Evolutionary conservation across 2,113 vertebrate species (phyloP), one percentile per base, ranked within the genome.

Genomic region (Podilymbus podiceps): DNA sequence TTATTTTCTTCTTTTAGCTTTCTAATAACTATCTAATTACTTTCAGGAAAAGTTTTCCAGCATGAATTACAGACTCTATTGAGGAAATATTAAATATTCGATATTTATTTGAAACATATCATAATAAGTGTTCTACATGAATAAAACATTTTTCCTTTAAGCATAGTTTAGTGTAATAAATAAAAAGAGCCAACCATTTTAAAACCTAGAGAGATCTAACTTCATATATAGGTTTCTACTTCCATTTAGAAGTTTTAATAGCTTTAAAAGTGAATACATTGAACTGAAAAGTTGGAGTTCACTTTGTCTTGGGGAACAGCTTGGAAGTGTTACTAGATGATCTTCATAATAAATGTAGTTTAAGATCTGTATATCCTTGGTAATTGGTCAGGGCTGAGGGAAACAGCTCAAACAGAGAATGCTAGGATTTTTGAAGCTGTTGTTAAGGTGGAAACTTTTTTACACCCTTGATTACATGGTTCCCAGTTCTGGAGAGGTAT

Each of bases 81-180:
- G 25, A 77, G 35, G 19, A 87, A 83, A 90, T 79, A 80, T 44
- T 66, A 94, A 90, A 83, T 55, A 85, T 71, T 75, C 49, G 86
- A 67, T 69, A 78, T 95, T 87, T 89, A 60, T 86, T 95, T 77
- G 28, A 94, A 85, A 76, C 10, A 20, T n/a, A 73, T 76, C 1
- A 0, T 44, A 93, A 75, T 67, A 81, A 69, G 8, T 58, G 14
- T 76, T 49, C 27, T 79, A 7, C 71, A 91, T 92, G 60, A 93
- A 92, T 89, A 78, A 94, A 93, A 83, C 31, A 66, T 88, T 86
- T 88, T 78, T 22, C 46, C 83, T 96, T 94, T 86, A 72, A 92
- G 66, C 21, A 11, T 28, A 75, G 8, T 75, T 96, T 77, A 77
- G 50, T 68, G 55, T 49, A 88, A 83, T 60, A 85, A 73, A 66